Evolutionary conservation across 2,113 vertebrate species (phyloP).

Genomic region (Acanthochromis polyacanthus): DNA sequence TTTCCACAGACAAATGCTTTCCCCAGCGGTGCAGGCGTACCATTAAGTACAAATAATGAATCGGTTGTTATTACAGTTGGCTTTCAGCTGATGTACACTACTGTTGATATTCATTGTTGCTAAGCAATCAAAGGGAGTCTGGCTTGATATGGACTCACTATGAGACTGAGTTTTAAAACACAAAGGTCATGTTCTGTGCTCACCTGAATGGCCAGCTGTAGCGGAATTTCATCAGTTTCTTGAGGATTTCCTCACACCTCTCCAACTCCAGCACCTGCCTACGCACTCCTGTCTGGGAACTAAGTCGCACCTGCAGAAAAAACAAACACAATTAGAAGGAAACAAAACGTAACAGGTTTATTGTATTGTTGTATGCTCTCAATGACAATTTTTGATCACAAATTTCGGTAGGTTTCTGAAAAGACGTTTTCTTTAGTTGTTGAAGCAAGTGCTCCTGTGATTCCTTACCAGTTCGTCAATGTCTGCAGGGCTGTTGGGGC

Average conservation of each 20-base stretch:
- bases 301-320: constrained; percentile 89
- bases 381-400: not conserved
- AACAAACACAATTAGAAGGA: not conserved
- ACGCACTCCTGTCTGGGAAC: constrained; percentile 80
- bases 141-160: not conserved
- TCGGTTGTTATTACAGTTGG: too few relatives aligned
- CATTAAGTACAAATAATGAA: too few relatives aligned
- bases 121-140: too few relatives aligned
- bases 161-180: not conserved
- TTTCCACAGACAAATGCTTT: too few relatives aligned
- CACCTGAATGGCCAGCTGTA: constrained; percentile 99
- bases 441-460: not conserved
- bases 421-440: not conserved
- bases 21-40: too few relatives aligned
- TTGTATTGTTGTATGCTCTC: not conserved
- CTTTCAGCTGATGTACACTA: too few relatives aligned
- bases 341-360: not conserved
- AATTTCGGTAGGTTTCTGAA: not conserved
- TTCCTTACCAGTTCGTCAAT: constrained; percentile 95
- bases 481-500: constrained; percentile 87
- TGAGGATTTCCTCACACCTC: constrained; percentile 94
- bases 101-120: too few relatives aligned
- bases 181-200: not conserved
- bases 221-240: constrained; percentile 93
- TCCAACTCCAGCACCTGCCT: constrained; percentile 91